Evolutionary conservation across 1,140 invertebrate genomes (phyloP).

Genomic region (Platyscapa corneri): DNA sequence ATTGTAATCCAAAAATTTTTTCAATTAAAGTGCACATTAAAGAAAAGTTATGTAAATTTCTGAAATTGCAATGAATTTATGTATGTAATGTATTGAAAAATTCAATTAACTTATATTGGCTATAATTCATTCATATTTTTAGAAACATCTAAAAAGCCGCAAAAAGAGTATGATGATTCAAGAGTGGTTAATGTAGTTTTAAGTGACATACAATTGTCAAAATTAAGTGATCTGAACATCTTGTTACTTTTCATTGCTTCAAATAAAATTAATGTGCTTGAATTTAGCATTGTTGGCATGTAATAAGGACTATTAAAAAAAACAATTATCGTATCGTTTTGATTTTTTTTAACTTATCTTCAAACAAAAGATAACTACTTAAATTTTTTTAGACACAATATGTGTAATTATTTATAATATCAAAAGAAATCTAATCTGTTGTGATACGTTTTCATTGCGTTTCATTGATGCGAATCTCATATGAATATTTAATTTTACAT

Average conservation of each 20-base stretch:
- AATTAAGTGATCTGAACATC: background rate
- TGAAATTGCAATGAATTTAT: too few relatives aligned
- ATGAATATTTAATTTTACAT: too few relatives aligned
- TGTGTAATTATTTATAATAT: background rate
- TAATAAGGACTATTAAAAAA: background rate
- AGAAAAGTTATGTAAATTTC: too few relatives aligned
- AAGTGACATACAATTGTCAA: slow-evolving; percentile 4
- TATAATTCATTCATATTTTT: background rate
- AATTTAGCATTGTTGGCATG: background rate
- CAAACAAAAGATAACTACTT: background rate
- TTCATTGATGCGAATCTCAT: too few relatives aligned
- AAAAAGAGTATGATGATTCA: background rate
- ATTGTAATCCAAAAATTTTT: too few relatives aligned
- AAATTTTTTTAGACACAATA: background rate
- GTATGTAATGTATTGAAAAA: background rate
- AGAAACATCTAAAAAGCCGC: background rate
- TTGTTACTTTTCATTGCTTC: background rate
- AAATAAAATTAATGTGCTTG: background rate
- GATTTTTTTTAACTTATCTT: background rate
- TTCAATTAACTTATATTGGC: background rate
- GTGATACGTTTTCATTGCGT: too few relatives aligned
- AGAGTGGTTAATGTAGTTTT: background rate
- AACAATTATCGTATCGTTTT: too few relatives aligned
- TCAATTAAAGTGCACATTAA: too few relatives aligned
- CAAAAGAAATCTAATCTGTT: background rate